A percentile compares a stretch with the other conserved stretches of the same genome.
Evolutionary conservation across 2,113 vertebrate genomes (phyloP).

Genomic region (Trochalopteron elliotii): DNA sequence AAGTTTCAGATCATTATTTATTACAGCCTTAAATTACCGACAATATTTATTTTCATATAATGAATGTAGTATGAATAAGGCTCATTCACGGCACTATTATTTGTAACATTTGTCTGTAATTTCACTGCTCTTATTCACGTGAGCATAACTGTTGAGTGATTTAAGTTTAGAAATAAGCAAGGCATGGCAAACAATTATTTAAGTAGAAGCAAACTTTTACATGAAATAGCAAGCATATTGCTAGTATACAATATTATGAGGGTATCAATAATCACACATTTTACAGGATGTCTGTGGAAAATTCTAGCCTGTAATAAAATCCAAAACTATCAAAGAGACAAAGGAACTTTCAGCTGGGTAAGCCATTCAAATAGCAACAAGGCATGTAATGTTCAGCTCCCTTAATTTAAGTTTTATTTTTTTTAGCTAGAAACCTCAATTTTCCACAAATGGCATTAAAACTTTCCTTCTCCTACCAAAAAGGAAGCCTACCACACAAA

Average conservation of each 20-base stretch:
- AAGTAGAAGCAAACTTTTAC: conserved; percentile 26
- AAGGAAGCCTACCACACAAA: conserved; percentile 44
- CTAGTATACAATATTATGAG: background rate
- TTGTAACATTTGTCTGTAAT: background rate
- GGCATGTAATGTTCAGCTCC: background rate
- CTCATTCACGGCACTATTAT: background rate
- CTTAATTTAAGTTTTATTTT: background rate
- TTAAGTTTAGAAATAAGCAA: conserved; percentile 1
- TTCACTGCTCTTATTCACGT: background rate
- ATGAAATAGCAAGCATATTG: background rate
- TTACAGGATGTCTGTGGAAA: background rate
- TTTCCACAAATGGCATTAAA: background rate
- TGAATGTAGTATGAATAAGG: background rate
- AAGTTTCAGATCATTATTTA: background rate
- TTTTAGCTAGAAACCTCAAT: background rate
- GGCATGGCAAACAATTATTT: background rate
- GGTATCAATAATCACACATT: background rate
- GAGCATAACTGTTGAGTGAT: background rate
- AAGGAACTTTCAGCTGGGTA: conserved; percentile 3
- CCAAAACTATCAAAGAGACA: conserved; percentile 15
- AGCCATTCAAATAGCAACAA: background rate
- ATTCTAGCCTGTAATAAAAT: background rate
- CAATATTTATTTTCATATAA: conserved; percentile 5
- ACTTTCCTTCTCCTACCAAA: background rate
- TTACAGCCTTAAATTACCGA: background rate